Base-by-base conservation (phyloP, 1,140 invertebrate genomes). In the Tetragonula clypearis region DNA sequence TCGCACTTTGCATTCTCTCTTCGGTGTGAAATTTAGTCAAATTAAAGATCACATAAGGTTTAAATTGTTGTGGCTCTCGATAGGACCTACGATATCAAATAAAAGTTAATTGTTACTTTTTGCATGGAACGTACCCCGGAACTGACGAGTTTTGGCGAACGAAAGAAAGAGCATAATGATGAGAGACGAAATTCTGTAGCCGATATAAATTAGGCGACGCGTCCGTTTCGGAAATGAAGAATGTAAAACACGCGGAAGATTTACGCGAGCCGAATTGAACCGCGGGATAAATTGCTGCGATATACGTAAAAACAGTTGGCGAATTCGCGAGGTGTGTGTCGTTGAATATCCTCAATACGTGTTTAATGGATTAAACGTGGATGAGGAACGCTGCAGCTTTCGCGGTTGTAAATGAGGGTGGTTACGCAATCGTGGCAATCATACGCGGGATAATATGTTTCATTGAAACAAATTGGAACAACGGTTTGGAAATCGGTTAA, bases 351-450 rank as follows among this genome's bases (percentile, higher is more conserved):
- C 65, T 79, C 77, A 6, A 79, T 79, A 12, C 41, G 62, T n/a
- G 14, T 68, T 79, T 55, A 55, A 79, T 55, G 58, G 41, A 68
- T 79, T 68, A 55, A 68, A 79, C 49, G 26, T 6, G 62, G 55
- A 68, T 5, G 62, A 79, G 35, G 8, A 66, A 66, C 17, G 60
- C 11, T 9, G 55, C 19, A 9, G 23, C 23, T 26, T 49, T 73
- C 49, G 71, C 0, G 23, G 23, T 23, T 17, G 71, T 17, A 19
- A 30, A 49, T 6, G 71, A 53, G 41, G 23, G 41, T 73, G 15
- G 41, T 23, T 19, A 9, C 23, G 71, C 0, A 73, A 49, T 23
- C 14, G 71, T 73, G 71, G 41, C 41, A n/a, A 73, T 53, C 41
- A 21, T 17, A 2, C 41, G 23, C 4, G 19, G 23, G 14, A 15